Conservation (phyloP, 2,888 invertebrate genomes). For the Lagria hirta region DNA sequence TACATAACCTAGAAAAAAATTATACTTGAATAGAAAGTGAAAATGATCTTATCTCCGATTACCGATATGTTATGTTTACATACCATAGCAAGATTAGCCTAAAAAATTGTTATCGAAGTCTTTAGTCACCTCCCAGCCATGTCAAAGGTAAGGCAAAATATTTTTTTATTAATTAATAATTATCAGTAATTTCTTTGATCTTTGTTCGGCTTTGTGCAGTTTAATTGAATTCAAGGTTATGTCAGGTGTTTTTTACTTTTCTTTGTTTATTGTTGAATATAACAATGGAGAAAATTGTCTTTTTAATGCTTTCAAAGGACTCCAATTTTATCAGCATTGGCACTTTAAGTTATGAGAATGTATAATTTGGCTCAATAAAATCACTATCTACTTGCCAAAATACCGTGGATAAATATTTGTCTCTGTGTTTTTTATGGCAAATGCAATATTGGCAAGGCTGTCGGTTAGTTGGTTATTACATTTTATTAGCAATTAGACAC, state of each 20-base stretch:
- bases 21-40: no score
- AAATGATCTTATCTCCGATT: conserved; percentile 18
- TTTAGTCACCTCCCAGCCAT: conserved; percentile 9
- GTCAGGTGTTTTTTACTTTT: conserved; percentile 19
- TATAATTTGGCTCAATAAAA: no score
- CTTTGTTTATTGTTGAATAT: conserved; percentile 13
- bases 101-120: conserved; percentile 5
- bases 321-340: no score
- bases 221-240: conserved; percentile 15
- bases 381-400: conserved; percentile 4
- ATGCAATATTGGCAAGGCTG: no score
- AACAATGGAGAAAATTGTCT: no score
- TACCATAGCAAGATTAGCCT: conserved; percentile 14
- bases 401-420: no score
- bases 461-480: no score
- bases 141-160: conserved; percentile 19
- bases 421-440: no score
- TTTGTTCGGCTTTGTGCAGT: not conserved
- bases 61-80: conserved; percentile 10
- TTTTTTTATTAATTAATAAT: not conserved
- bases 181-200: not conserved
- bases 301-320: no score
- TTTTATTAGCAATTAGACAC: no score
- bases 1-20: conserved; percentile 3
- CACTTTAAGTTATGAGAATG: no score